Evolutionary conservation across 2,888 invertebrate genomes (phyloP).

Genomic region (Nomada fucata): DNA sequence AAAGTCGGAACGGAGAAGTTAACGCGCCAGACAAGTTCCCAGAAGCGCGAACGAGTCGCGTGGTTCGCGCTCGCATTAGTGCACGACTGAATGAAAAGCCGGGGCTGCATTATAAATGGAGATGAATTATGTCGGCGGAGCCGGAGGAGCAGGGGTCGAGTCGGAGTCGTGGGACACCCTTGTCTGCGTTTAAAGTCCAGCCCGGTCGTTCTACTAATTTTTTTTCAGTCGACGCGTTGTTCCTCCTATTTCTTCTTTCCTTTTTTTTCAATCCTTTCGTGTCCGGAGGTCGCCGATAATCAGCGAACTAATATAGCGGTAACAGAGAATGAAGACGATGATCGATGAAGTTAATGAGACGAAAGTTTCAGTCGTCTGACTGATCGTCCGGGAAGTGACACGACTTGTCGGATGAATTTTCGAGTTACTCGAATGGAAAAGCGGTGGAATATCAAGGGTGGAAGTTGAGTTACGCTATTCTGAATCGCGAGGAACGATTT

Average conservation of each 20-base stretch:
- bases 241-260: too few species aligned
- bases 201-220: constrained; percentile 67
- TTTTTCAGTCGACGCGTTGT: constrained; percentile 66
- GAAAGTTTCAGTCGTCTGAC: constrained; percentile 38
- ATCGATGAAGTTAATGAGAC: constrained; percentile 46
- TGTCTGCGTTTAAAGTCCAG: constrained; percentile 52
- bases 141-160: constrained; percentile 65
- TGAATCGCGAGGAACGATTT: neutral
- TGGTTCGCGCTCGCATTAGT: constrained; percentile 43
- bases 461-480: neutral
- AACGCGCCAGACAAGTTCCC: constrained; percentile 8
- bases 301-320: neutral
- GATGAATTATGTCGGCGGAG: constrained; percentile 77
- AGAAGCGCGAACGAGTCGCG: constrained; percentile 4
- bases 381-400: constrained; percentile 13
- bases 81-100: constrained; percentile 75
- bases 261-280: neutral
- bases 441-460: constrained; percentile 1
- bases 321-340: neutral
- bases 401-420: neutral
- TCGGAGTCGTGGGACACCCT: constrained; percentile 13
- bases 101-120: constrained; percentile 77
- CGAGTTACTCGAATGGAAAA: constrained; percentile 22
- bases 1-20: constrained; percentile 15
- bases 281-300: neutral